A percentile compares a stretch with the other conserved stretches of the same genome.
phyloP scores from a whole-genome alignment of 2,113 vertebrate genomes.

The Pollimyrus isidori region DNA sequence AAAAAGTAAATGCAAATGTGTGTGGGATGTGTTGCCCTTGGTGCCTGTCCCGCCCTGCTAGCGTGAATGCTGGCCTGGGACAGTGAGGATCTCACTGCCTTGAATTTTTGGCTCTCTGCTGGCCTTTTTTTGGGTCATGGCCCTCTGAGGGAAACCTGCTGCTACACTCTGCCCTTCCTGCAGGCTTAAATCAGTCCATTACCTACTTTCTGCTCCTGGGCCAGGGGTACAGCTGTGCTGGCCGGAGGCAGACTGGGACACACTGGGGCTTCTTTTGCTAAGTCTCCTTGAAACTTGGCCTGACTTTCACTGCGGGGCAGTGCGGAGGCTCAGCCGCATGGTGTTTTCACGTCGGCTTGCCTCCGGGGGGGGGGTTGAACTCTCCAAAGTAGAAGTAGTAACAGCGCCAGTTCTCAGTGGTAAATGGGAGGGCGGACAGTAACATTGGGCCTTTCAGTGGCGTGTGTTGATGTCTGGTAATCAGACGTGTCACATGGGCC shows the following conservation, averaged over 20 bases:
- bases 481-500: neutral
- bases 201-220: neutral
- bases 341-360: neutral
- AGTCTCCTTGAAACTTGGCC: neutral
- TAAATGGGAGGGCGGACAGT: neutral
- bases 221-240: neutral
- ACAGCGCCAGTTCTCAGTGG: neutral
- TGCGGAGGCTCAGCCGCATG: neutral
- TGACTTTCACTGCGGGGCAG: neutral
- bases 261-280: neutral
- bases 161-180: neutral
- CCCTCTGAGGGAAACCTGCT: neutral
- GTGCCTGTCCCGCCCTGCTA: neutral
- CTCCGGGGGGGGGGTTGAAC: neutral
- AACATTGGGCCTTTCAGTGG: neutral
- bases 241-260: neutral
- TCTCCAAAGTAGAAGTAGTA: neutral
- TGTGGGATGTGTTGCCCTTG: neutral
- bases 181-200: slow-evolving; percentile 3
- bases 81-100: neutral
- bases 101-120: neutral
- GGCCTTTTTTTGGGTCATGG: neutral
- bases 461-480: neutral
- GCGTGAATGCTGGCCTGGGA: neutral
- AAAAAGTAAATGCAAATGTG: neutral